Base-by-base conservation (phyloP, 2,113 vertebrate genomes). In the Progne subis region DNA sequence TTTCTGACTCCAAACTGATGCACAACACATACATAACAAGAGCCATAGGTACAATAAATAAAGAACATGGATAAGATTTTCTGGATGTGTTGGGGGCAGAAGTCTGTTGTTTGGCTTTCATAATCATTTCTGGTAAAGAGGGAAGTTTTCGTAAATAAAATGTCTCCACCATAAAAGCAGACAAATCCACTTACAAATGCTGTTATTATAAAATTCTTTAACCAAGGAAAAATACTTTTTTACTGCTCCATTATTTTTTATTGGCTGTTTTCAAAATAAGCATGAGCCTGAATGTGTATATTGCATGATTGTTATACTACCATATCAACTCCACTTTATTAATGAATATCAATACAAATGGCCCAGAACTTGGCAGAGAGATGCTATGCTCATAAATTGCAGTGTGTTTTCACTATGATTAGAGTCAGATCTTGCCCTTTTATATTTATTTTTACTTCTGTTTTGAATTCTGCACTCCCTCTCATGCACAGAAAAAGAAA, bases 311-410 rank as follows among this genome's bases (percentile, higher is more conserved):
- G 41, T 60, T 80, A 75, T 53, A 64, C n/a, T 86, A 43, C 60
- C 31, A 32, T 78, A 94, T 67, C 68, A 80, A 68, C 67, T 89
- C 29, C 39, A 87, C 44, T 86, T 85, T 70, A 86, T 60, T 85
- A 60, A 82, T n/a, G 12, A 88, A 60, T 91, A 95, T 79, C 74
- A 93, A 68, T 65, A 88, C 32, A 89, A 94, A 92, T 57, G 50
- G 70, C 69, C 55, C 52, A 83, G 68, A 91, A 86, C 32, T 41
- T 69, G 69, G 64, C 65, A 88, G 39, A 32, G 52, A 68, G 18
- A 60, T 53, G 31, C 4, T 86, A 76, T 79, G 29, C 47, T 84
- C 26, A 74, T 69, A 86, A 93, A 82, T 87, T 63, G 57, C 6
- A 20, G 17, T 34, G 18, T 43, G 16, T 13, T 92, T 92, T 90